Evolutionary conservation across 2,888 invertebrate genomes (phyloP).

Genomic region (Cyrtodaria siliqua): DNA sequence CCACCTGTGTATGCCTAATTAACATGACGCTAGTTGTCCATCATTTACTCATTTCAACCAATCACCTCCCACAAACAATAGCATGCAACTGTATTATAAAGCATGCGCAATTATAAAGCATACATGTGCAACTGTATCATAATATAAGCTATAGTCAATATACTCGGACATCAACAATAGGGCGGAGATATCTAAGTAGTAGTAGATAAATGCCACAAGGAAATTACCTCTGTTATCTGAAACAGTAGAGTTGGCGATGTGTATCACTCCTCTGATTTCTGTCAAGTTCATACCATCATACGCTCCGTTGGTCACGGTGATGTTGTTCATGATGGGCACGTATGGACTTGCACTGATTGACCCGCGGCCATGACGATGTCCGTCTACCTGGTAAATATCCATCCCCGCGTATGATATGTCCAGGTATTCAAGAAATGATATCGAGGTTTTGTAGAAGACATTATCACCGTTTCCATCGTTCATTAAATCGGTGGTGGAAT

Average conservation of each 20-base stretch:
- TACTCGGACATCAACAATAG: no score
- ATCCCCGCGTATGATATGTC: constrained; percentile 89
- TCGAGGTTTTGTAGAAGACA: constrained; percentile 90
- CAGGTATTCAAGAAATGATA: constrained; percentile 93
- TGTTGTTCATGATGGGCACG: constrained; percentile 94
- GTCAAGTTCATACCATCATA: constrained; percentile 90
- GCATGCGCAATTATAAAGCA: no score
- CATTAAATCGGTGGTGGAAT: constrained; percentile 88
- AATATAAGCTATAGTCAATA: no score
- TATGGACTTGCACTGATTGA: constrained; percentile 84
- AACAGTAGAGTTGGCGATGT: constrained; percentile 86
- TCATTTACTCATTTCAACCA: no score
- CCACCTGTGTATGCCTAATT: no score
- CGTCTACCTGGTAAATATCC: constrained; percentile 73
- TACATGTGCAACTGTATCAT: no score
- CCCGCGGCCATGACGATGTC: constrained; percentile 76
- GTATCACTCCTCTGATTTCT: constrained; percentile 76
- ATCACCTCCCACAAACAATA: no score
- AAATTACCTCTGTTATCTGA: constrained; percentile 91
- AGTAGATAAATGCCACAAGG: no score
- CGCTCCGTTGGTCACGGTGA: constrained; percentile 94
- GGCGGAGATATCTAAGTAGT: no score
- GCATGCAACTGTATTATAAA: no score
- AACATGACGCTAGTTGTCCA: no score
- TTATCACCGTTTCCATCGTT: background rate